Conservation (phyloP, 1,140 invertebrate species). For the Atta texana region DNA sequence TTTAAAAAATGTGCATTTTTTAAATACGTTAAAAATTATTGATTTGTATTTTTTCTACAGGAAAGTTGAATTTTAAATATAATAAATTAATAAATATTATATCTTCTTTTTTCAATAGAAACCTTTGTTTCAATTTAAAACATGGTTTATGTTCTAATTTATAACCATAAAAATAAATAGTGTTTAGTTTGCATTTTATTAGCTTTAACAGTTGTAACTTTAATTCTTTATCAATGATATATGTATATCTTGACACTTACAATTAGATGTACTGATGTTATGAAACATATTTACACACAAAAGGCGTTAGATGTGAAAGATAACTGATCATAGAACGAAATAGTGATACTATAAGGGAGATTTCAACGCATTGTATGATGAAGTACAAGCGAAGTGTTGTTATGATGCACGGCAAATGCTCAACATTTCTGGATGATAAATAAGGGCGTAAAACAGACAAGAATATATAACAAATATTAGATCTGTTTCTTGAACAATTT, state of each 20-base stretch:
- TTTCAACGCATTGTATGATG: constrained; percentile 36
- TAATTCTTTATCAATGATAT: not conserved
- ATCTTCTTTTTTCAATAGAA: not conserved
- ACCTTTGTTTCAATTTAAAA: not conserved
- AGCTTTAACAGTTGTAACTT: not conserved
- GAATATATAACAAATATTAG: not conserved
- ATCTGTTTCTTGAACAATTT: not conserved
- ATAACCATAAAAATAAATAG: not conserved
- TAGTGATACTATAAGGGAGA: constrained; percentile 3
- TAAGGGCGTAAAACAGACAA: not conserved
- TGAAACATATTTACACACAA: constrained; percentile 3
- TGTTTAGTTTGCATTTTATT: not conserved
- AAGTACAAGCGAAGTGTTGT: constrained; percentile 9
- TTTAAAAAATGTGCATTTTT: not conserved
- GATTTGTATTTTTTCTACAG: not conserved
- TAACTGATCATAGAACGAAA: constrained; percentile 29
- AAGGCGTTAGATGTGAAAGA: constrained; percentile 1
- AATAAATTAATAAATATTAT: not conserved
- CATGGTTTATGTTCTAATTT: not conserved
- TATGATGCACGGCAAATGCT: constrained; percentile 16
- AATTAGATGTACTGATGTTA: not conserved
- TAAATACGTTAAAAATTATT: not conserved
- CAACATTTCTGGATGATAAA: constrained; percentile 22
- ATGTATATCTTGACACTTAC: not conserved
- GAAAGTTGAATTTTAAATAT: constrained; percentile 2